Evolutionary conservation across 2,888 invertebrate genomes (phyloP).

Genomic region (Metopia argyrocephala): DNA sequence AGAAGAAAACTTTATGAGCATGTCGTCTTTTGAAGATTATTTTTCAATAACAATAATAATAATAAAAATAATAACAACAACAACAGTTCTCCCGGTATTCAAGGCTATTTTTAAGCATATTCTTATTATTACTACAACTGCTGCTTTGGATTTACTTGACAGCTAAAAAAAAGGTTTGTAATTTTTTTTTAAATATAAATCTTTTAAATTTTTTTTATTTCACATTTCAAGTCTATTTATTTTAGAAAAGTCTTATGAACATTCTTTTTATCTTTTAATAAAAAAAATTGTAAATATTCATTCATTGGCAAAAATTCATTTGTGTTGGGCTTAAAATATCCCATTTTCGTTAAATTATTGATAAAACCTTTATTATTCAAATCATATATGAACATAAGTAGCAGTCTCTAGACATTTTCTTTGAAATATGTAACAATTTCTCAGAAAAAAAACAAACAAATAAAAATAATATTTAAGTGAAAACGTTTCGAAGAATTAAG

Average conservation of each 20-base stretch:
- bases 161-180: neutral
- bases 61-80: neutral
- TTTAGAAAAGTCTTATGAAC: too few species aligned
- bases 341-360: too few species aligned
- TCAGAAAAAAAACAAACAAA: too few species aligned
- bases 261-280: too few species aligned
- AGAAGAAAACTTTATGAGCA: neutral
- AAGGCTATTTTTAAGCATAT: slow-evolving; percentile 6
- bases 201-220: neutral
- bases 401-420: too few species aligned
- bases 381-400: too few species aligned
- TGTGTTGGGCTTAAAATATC: neutral
- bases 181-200: too few species aligned
- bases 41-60: neutral
- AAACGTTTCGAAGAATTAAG: too few species aligned
- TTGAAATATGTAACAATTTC: too few species aligned
- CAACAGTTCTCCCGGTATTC: neutral
- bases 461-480: too few species aligned
- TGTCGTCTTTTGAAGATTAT: slow-evolving; percentile 19
- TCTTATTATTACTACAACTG: too few species aligned
- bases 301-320: neutral
- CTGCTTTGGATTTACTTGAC: neutral
- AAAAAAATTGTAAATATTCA: neutral
- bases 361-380: too few species aligned
- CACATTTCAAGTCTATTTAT: neutral